Conservation (phyloP, 1,140 invertebrate genomes). For the Drosophila insularis region DNA sequence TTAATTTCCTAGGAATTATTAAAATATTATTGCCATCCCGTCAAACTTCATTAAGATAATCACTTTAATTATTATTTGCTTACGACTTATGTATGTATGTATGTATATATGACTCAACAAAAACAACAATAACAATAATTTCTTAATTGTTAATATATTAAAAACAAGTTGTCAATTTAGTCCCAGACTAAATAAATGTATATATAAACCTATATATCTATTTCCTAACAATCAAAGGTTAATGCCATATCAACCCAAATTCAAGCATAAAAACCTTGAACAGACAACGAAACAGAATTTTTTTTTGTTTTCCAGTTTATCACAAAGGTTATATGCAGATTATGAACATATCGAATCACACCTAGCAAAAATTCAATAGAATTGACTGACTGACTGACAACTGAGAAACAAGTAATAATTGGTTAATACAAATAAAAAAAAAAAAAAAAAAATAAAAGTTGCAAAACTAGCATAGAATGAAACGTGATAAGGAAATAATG, state of each 20-base stretch:
- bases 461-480: constrained; percentile 40
- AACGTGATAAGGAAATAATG: constrained; percentile 36
- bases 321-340: constrained; percentile 46
- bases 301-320: constrained; percentile 57
- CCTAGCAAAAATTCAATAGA: constrained; percentile 47
- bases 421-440: constrained; percentile 8
- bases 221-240: constrained; percentile 3
- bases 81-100: neutral
- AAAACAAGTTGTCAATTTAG: constrained; percentile 8
- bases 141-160: neutral
- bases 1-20: neutral
- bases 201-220: neutral
- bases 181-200: neutral
- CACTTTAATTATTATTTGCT: neutral
- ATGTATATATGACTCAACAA: neutral
- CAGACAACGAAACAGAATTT: constrained; percentile 39
- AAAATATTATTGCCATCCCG: neutral
- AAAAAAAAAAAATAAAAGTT: constrained; percentile 19
- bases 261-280: constrained; percentile 48
- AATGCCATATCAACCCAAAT: constrained; percentile 40
- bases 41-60: neutral
- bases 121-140: neutral
- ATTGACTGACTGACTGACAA: constrained; percentile 18
- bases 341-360: constrained; percentile 43
- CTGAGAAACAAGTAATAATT: constrained; percentile 32